phyloP scores from a whole-genome alignment of 2,797 vertebrate species.

The Lacerta agilis region DNA sequence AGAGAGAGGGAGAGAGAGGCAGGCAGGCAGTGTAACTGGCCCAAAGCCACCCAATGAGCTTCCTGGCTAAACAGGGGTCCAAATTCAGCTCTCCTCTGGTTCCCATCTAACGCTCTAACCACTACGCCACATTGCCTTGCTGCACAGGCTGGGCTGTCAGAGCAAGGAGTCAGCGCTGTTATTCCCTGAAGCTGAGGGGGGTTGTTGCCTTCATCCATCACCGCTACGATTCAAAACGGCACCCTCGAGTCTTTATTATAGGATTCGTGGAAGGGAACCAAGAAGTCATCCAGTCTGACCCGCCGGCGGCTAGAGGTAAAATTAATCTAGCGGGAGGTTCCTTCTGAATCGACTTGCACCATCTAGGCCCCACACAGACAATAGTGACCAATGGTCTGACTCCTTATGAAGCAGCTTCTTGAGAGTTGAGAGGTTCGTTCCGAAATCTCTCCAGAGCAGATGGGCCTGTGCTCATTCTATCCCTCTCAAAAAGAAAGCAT shows the following conservation, averaged over 20 bases:
- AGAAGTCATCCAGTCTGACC: background rate
- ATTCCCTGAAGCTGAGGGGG: no score
- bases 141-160: no score
- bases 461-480: no score
- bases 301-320: no score
- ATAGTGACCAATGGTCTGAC: no score
- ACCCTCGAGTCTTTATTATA: no score
- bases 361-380: no score
- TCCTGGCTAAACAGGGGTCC: background rate
- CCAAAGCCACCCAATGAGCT: background rate
- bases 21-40: background rate
- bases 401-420: no score
- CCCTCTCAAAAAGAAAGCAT: background rate
- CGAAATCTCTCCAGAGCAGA: no score
- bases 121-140: background rate
- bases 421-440: no score
- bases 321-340: background rate
- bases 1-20: background rate
- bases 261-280: background rate
- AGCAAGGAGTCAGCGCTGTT: background rate
- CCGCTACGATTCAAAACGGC: background rate
- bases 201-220: background rate
- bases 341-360: no score
- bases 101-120: background rate
- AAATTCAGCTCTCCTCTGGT: background rate